Conservation (phyloP, 2,797 vertebrate species). For the Aratinga solstitialis region DNA sequence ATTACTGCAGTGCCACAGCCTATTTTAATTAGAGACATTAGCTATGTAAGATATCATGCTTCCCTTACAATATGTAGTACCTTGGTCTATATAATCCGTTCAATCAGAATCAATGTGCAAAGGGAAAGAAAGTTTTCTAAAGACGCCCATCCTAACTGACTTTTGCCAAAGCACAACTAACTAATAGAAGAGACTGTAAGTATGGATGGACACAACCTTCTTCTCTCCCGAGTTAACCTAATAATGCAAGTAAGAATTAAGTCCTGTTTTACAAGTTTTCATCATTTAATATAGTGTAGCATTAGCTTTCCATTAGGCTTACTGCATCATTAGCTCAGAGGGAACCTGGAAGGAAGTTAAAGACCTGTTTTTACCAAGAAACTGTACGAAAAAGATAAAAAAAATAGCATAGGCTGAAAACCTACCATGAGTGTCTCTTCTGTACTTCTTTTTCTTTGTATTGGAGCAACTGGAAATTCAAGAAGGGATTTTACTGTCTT, state of each 20-base stretch:
- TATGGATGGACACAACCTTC: background rate
- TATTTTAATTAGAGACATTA: background rate
- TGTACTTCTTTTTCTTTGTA: slow-evolving; percentile 79
- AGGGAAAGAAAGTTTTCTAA: background rate
- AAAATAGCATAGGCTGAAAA: background rate
- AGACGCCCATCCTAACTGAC: background rate
- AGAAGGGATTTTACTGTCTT: slow-evolving; percentile 85
- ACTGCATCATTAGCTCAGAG: background rate
- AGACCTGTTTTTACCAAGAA: background rate
- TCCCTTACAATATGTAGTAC: background rate
- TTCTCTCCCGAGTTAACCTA: background rate
- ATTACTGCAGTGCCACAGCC: background rate
- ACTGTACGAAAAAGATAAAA: background rate
- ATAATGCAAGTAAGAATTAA: background rate
- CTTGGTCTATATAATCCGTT: background rate
- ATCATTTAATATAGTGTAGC: background rate
- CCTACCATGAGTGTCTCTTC: slow-evolving; percentile 85
- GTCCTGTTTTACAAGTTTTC: background rate
- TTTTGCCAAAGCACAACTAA: background rate
- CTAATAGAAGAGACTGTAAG: background rate
- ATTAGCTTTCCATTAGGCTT: background rate
- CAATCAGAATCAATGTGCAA: background rate
- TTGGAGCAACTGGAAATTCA: slow-evolving; percentile 79
- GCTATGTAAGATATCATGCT: background rate
- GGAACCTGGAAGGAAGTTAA: background rate